phyloP scores from a whole-genome alignment of 2,113 vertebrate species.

The Dicrurus megarhynchus region DNA sequence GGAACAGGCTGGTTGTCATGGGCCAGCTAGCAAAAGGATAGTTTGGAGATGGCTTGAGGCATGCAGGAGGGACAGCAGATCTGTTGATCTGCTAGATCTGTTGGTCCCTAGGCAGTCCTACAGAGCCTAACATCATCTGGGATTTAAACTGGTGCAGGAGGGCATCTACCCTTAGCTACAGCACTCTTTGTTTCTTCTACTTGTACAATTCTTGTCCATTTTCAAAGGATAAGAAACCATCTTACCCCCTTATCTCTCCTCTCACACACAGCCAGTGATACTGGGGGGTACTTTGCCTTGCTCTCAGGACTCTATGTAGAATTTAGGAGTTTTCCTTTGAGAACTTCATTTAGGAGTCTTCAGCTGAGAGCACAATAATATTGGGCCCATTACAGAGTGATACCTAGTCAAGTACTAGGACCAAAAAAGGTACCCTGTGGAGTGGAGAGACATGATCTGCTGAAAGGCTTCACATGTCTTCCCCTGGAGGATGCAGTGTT shows the following conservation, averaged over 20 bases:
- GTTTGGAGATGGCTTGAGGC: background rate
- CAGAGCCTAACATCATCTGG: background rate
- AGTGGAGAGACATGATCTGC: background rate
- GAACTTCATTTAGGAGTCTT: background rate
- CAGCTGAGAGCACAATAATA: background rate
- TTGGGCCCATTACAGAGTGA: background rate
- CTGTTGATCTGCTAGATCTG: background rate
- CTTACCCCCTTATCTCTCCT: background rate
- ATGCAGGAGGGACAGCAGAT: background rate
- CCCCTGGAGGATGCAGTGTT: background rate
- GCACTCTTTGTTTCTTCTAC: background rate
- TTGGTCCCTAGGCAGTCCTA: background rate
- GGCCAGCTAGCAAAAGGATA: background rate
- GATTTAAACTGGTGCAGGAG: background rate
- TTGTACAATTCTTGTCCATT: background rate
- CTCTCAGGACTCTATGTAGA: background rate
- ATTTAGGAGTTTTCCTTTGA: background rate
- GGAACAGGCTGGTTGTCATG: background rate
- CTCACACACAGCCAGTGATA: background rate
- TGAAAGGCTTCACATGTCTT: background rate
- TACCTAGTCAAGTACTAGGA: background rate
- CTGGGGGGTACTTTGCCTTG: background rate
- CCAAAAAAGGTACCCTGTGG: background rate
- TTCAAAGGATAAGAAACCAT: background rate
- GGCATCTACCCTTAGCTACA: background rate